Evolutionary conservation across 2,888 invertebrate genomes (phyloP), one percentile per base, ranked within the genome.

Genomic region (Arrhopalites spinosus): DNA sequence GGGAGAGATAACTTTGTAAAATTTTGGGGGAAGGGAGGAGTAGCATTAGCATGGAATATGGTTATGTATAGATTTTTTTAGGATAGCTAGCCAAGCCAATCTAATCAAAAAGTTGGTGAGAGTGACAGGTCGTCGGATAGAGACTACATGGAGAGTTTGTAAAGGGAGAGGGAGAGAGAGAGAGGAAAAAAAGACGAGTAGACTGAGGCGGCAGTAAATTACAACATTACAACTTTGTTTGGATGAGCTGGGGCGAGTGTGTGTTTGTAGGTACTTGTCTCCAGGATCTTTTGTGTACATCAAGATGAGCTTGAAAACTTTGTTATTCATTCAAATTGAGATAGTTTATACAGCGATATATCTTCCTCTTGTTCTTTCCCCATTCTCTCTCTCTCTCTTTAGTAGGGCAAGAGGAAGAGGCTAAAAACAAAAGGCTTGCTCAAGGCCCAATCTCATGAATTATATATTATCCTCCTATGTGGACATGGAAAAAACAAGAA

Each of bases 41-140:
- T n/a, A n/a, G n/a, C n/a, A n/a, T n/a, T n/a, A n/a, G n/a, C n/a
- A n/a, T n/a, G n/a, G n/a, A n/a, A n/a, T n/a, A n/a, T n/a, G n/a
- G n/a, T n/a, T n/a, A n/a, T n/a, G n/a, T n/a, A n/a, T n/a, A n/a
- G n/a, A n/a, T n/a, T n/a, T n/a, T n/a, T n/a, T n/a, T n/a, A n/a
- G n/a, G n/a, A n/a, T n/a, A n/a, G n/a, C n/a, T n/a, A n/a, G n/a
- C n/a, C n/a, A 11, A 25, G 30, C 69, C 73, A 75, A 77, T 73
- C 76, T 78, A 78, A 78, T 78, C 75, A 78, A 75, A 78, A 78
- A 78, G 78, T 76, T 75, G 73, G 59, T 66, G 27, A 17, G 71
- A 71, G 59, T 71, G 71, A 71, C 71, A 71, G 71, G 56, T 71
- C 71, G 11, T 36, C 36, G 5, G 36, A 50, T 53, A 53, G 53